Conservation (phyloP, 2,888 invertebrate species). For the Mythimna pallens region DNA sequence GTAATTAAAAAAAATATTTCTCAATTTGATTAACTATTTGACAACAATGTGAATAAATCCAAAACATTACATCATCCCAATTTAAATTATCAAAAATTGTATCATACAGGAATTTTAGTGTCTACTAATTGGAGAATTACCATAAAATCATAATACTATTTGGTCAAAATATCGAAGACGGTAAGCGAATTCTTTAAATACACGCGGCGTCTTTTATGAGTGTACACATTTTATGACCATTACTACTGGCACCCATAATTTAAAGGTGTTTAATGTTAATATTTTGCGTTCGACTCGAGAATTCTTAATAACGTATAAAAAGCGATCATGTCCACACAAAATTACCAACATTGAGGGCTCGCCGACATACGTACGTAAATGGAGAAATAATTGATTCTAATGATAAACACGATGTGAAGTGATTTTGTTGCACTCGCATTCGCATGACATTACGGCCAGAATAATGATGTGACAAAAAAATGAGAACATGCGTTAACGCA, state of each 20-base stretch:
- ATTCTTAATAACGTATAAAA: constrained; percentile 77
- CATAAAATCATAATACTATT: constrained; percentile 54
- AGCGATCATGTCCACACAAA: constrained; percentile 78
- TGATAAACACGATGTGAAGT: constrained; percentile 79
- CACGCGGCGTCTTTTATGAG: constrained; percentile 51
- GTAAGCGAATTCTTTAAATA: constrained; percentile 59
- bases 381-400: constrained; percentile 84
- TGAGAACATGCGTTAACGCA: constrained; percentile 72
- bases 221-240: constrained; percentile 57
- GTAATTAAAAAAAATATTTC: constrained; percentile 10
- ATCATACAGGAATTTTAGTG: constrained; percentile 54
- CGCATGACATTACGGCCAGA: constrained; percentile 72
- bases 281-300: constrained; percentile 68
- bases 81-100: constrained; percentile 49
- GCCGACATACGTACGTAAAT: constrained; percentile 72
- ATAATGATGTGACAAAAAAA: constrained; percentile 79
- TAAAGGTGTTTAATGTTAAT: constrained; percentile 70
- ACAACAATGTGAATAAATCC: constrained; percentile 25
- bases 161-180: constrained; percentile 38
- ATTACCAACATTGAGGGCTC: constrained; percentile 77
- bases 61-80: constrained; percentile 37
- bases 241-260: constrained; percentile 59
- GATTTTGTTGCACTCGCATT: constrained; percentile 78
- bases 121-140: constrained; percentile 55
- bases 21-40: constrained; percentile 16